Conservation (phyloP, 2,797 vertebrate genomes). For the Carapus acus region DNA sequence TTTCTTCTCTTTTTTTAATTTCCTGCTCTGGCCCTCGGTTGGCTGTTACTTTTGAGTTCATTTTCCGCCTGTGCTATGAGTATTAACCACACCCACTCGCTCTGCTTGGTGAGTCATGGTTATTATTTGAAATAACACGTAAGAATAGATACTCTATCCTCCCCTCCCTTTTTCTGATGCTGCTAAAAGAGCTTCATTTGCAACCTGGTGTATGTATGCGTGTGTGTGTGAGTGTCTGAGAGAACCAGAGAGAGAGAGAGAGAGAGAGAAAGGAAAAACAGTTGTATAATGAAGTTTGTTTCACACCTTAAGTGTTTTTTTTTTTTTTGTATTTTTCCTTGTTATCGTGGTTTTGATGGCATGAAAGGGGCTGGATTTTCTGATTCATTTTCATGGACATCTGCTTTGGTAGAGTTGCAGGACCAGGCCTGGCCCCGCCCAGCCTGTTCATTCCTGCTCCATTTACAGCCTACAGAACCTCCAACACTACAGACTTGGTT, state of each 20-base stretch:
- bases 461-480: constrained; percentile 6
- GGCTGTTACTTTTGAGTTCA: constrained; percentile 21
- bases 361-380: not conserved
- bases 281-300: constrained; percentile 38
- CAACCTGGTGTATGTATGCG: constrained; percentile 27
- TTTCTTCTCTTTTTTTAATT: constrained; percentile 7
- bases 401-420: not conserved
- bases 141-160: constrained; percentile 14
- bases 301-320: constrained; percentile 20
- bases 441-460: constrained; percentile 3
- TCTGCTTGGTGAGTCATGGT: constrained; percentile 35
- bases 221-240: constrained; percentile 11
- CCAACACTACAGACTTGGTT: constrained; percentile 12
- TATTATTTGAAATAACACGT: constrained; percentile 31
- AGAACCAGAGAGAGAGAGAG: constrained; percentile 4
- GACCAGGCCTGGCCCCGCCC: constrained; percentile 1
- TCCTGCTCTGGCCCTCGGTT: constrained; percentile 41
- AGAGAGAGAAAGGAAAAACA: constrained; percentile 26
- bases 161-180: constrained; percentile 35
- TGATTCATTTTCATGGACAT: no score
- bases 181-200: constrained; percentile 42
- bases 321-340: constrained; percentile 23
- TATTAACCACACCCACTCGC: constrained; percentile 33
- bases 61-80: constrained; percentile 18
- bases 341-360: constrained; percentile 10